phyloP scores from a whole-genome alignment of 1,140 invertebrate genomes.

The Melanaphis sacchari region DNA sequence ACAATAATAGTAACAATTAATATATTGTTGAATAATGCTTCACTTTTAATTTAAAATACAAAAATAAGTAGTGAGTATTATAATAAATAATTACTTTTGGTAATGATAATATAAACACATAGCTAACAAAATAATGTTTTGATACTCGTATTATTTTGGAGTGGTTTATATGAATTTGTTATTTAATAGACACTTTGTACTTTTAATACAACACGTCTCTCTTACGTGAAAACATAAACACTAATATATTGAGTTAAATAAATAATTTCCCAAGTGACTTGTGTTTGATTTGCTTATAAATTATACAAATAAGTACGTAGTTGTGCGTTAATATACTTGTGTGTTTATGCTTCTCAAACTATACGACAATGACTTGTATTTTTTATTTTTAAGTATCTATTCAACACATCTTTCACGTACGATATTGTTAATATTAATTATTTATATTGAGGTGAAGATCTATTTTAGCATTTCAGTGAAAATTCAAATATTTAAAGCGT shows the following conservation, averaged over 20 bases:
- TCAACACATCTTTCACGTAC: not conserved
- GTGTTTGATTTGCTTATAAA: not conserved
- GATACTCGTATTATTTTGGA: too few relatives aligned
- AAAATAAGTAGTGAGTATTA: too few relatives aligned
- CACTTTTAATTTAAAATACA: not conserved
- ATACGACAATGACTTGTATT: not conserved
- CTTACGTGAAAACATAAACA: not conserved
- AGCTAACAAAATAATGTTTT: too few relatives aligned
- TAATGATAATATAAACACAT: too few relatives aligned
- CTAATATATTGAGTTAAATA: not conserved
- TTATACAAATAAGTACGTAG: not conserved
- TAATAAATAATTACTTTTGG: too few relatives aligned
- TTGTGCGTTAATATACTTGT: not conserved
- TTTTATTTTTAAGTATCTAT: not conserved
- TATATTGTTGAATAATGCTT: not conserved
- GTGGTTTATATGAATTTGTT: too few relatives aligned
- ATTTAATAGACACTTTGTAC: not conserved
- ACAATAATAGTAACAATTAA: not conserved
- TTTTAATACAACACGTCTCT: not conserved
- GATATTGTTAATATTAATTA: not conserved
- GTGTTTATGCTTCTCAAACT: not conserved
- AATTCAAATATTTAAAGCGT: not conserved
- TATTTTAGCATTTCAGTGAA: not conserved
- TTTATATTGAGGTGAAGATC: not conserved
- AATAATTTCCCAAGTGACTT: constrained; percentile 22